Conservation (phyloP, 2,888 invertebrate genomes). For the Nomada hirtipes region DNA sequence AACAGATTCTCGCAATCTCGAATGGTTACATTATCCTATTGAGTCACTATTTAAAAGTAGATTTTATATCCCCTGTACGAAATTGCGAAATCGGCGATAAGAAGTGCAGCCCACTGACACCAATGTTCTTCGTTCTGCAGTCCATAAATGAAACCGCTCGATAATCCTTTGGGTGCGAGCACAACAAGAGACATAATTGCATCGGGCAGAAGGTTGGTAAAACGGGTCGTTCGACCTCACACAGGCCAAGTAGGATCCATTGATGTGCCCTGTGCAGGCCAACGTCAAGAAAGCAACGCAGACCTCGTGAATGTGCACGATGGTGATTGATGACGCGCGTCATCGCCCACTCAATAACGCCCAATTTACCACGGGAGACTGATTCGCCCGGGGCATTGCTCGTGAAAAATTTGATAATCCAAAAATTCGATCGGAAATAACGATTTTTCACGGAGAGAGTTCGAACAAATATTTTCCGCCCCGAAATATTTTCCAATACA, state of each 20-base stretch:
- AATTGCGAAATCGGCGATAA: neutral
- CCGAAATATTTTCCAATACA: conserved; percentile 13
- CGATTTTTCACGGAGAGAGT: conserved; percentile 26
- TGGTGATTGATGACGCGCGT: conserved; percentile 78
- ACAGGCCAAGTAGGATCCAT: conserved; percentile 57
- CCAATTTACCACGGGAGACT: conserved; percentile 58
- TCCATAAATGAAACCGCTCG: conserved; percentile 35
- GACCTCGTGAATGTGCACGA: conserved; percentile 59
- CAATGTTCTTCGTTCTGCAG: conserved; percentile 24
- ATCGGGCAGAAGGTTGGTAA: conserved; percentile 60
- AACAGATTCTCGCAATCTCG: neutral
- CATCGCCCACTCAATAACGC: conserved; percentile 71
- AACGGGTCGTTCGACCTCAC: conserved; percentile 53
- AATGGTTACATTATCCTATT: neutral
- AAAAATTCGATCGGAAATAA: no score
- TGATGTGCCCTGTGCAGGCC: conserved; percentile 76
- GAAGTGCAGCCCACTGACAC: conserved; percentile 28
- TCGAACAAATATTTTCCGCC: conserved; percentile 24
- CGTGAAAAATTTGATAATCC: neutral
- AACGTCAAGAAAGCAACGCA: conserved; percentile 79
- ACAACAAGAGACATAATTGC: conserved; percentile 67
- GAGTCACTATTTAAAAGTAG: no score
- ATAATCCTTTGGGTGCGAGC: conserved; percentile 54
- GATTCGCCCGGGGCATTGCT: conserved; percentile 44
- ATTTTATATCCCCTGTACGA: neutral